Evolutionary conservation across 2,797 vertebrate genomes (phyloP).

Genomic region (Paramormyrops hopkinsi): DNA sequence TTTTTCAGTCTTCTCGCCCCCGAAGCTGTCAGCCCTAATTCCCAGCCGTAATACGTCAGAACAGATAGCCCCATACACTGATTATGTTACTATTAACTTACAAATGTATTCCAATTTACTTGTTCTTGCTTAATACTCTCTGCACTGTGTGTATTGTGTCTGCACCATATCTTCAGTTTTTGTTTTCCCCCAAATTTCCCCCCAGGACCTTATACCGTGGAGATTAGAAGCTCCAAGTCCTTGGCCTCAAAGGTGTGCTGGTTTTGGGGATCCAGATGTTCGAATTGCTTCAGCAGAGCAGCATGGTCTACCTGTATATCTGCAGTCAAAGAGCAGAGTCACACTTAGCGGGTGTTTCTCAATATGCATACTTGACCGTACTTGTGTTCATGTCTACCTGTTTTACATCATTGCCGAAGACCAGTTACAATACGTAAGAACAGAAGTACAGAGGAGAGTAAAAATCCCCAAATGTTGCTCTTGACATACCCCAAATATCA

Average conservation of each 20-base stretch:
- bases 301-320: constrained; percentile 79
- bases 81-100: background rate
- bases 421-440: background rate
- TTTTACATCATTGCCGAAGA: background rate
- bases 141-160: background rate
- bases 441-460: background rate
- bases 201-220: constrained; percentile 56
- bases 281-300: constrained; percentile 81
- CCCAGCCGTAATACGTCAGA: background rate
- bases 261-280: constrained; percentile 85
- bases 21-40: background rate
- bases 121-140: background rate
- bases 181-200: background rate
- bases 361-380: background rate
- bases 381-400: background rate
- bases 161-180: background rate
- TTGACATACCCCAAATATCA: background rate
- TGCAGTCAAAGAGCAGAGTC: constrained; percentile 34
- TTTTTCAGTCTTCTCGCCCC: background rate
- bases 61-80: background rate
- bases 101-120: background rate
- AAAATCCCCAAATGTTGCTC: background rate
- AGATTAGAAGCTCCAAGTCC: constrained; percentile 81
- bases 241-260: constrained; percentile 86
- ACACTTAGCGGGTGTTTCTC: background rate